Evolutionary conservation across 2,797 vertebrate genomes (phyloP).

Genomic region (Channa striata): DNA sequence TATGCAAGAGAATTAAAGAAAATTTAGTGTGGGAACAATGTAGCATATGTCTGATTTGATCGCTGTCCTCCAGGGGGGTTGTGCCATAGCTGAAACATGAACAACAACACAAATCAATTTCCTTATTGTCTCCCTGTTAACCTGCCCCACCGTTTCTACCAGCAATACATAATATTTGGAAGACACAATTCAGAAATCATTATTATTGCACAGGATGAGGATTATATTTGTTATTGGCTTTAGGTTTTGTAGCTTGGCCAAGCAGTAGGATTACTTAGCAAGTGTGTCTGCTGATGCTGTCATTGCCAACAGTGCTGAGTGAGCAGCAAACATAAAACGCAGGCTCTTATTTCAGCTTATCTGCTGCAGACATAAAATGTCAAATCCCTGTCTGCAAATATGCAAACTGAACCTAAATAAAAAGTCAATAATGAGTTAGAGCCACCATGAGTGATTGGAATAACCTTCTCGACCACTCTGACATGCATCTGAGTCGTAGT

Average conservation of each 20-base stretch:
- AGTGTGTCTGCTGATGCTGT: neutral
- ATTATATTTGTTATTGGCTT: neutral
- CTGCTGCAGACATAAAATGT: slow-evolving; percentile 5
- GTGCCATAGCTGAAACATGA: neutral
- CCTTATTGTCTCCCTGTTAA: neutral
- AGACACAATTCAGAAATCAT: neutral
- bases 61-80: slow-evolving; percentile 21
- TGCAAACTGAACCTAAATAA: neutral
- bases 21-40: slow-evolving; percentile 17
- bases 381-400: neutral
- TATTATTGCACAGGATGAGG: neutral
- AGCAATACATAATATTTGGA: neutral
- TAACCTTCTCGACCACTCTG: no score
- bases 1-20: slow-evolving; percentile 3
- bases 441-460: neutral
- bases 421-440: neutral
- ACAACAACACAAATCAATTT: slow-evolving; percentile 1
- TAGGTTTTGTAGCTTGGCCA: neutral
- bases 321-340: slow-evolving; percentile 2
- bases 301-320: neutral
- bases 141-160: neutral
- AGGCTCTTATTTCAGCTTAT: slow-evolving; percentile 11
- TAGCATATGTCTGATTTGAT: slow-evolving; percentile 1
- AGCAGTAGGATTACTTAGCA: neutral
- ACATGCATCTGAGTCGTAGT: no score